Conservation (phyloP, 1,140 invertebrate species). For the Pseudomyrmex gracilis region DNA sequence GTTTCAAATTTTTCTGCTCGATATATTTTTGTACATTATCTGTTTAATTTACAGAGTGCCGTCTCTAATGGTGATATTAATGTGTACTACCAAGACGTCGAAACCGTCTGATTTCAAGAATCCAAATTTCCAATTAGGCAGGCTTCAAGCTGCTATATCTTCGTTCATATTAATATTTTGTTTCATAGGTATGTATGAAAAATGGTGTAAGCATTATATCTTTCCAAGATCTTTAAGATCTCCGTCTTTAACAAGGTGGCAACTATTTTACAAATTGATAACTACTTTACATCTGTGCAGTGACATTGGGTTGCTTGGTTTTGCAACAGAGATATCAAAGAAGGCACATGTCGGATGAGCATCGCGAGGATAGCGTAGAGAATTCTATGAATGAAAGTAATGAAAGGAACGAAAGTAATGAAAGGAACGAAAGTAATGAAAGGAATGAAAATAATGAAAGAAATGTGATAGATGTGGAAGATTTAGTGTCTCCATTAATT, state of each 20-base stretch:
- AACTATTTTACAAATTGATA: neutral
- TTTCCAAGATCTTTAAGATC: neutral
- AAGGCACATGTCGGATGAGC: slow-evolving; percentile 80
- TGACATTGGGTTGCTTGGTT: slow-evolving; percentile 91
- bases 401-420: slow-evolving; percentile 77
- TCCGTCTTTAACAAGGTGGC: neutral
- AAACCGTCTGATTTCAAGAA: slow-evolving; percentile 85
- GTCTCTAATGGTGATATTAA: slow-evolving; percentile 80
- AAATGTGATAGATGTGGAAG: slow-evolving; percentile 90
- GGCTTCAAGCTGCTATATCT: slow-evolving; percentile 89
- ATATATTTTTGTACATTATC: slow-evolving; percentile 13
- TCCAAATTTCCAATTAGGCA: slow-evolving; percentile 93
- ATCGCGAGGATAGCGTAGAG: slow-evolving; percentile 75
- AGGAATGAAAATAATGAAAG: slow-evolving; percentile 70
- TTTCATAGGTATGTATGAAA: slow-evolving; percentile 87
- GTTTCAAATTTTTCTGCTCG: slow-evolving; percentile 6
- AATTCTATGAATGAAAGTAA: slow-evolving; percentile 73
- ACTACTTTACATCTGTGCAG: slow-evolving; percentile 78
- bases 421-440: too few relatives aligned
- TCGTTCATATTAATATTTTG: slow-evolving; percentile 89
- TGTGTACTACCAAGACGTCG: slow-evolving; percentile 76
- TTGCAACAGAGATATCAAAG: slow-evolving; percentile 90
- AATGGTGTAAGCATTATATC: slow-evolving; percentile 34
- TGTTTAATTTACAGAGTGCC: slow-evolving; percentile 85
- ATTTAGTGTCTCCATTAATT: slow-evolving; percentile 85